phyloP scores from a whole-genome alignment of 2,113 vertebrate species.

The Conger conger region DNA sequence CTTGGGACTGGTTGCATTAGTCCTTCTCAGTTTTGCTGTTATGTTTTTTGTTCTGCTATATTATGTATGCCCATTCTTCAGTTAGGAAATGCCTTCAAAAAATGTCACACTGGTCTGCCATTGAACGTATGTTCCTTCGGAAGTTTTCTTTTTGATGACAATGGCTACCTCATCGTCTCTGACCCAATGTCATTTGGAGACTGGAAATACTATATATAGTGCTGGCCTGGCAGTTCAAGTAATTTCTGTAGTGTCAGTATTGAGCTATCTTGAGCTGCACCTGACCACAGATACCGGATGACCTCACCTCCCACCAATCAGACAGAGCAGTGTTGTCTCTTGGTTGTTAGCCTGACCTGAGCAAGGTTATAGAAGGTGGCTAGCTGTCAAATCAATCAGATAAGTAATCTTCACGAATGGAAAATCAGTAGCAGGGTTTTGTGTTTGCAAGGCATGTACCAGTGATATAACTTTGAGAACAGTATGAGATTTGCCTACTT shows the following conservation, averaged over 20 bases:
- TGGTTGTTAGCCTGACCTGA: conserved; percentile 5
- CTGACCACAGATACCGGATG: neutral
- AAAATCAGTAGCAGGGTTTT: neutral
- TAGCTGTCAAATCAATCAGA: neutral
- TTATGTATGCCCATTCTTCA: neutral
- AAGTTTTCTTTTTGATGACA: neutral
- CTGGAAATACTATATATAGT: neutral
- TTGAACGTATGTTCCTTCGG: neutral
- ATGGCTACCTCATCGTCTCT: neutral
- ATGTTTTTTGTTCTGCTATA: neutral
- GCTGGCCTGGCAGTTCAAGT: conserved; percentile 13
- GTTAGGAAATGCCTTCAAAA: neutral
- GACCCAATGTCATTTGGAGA: conserved; percentile 11
- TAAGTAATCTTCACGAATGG: neutral
- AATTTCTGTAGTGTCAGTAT: conserved; percentile 24
- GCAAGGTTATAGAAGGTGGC: neutral
- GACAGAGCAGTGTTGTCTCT: neutral
- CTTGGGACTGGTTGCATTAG: neutral
- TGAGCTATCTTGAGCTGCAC: neutral
- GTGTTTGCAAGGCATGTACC: neutral
- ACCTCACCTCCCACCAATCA: conserved; percentile 8
- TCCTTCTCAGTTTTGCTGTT: neutral
- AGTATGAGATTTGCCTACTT: neutral
- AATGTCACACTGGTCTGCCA: neutral
- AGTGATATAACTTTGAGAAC: neutral